A percentile compares a stretch with the other conserved stretches of the same genome.
phyloP scores from a whole-genome alignment of 2,888 invertebrate genomes.

The Camponotus fellah region DNA sequence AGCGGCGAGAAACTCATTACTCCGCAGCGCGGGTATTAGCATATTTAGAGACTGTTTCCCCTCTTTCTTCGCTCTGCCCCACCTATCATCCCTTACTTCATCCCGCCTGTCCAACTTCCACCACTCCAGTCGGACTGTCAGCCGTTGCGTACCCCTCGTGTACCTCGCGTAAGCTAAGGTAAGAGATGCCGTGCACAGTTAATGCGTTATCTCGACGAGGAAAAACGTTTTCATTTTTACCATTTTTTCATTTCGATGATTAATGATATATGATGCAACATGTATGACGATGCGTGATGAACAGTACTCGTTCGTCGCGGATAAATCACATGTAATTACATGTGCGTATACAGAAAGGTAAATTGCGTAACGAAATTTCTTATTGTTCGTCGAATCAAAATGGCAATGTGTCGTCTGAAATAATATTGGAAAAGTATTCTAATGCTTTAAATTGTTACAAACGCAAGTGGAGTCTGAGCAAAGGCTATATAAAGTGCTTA shows the following conservation, averaged over 20 bases:
- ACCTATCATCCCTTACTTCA: slow-evolving; percentile 71
- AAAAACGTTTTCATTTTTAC: not conserved
- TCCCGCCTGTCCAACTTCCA: slow-evolving; percentile 58
- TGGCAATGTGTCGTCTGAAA: slow-evolving; percentile 7
- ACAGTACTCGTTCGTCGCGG: not conserved
- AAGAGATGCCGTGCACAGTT: not conserved
- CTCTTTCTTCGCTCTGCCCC: slow-evolving; percentile 64
- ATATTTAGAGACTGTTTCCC: slow-evolving; percentile 83
- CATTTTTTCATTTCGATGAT: slow-evolving; percentile 5
- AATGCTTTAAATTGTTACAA: slow-evolving; percentile 8
- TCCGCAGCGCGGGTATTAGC: slow-evolving; percentile 83
- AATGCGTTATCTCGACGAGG: slow-evolving; percentile 3
- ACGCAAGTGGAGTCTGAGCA: not conserved
- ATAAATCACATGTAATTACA: not conserved
- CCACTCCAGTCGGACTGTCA: slow-evolving; percentile 47
- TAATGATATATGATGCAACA: not conserved
- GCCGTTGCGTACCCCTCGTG: slow-evolving; percentile 25
- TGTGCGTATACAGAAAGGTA: not conserved
- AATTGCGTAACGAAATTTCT: not conserved
- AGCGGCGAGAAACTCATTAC: slow-evolving; percentile 85
- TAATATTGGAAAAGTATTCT: not conserved
- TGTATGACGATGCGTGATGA: not conserved
- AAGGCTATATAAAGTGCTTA: slow-evolving; percentile 31
- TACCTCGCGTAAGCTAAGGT: not conserved
- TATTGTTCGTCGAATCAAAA: not conserved